Conservation (phyloP, 2,797 vertebrate genomes). For the Sitta carolinensis region DNA sequence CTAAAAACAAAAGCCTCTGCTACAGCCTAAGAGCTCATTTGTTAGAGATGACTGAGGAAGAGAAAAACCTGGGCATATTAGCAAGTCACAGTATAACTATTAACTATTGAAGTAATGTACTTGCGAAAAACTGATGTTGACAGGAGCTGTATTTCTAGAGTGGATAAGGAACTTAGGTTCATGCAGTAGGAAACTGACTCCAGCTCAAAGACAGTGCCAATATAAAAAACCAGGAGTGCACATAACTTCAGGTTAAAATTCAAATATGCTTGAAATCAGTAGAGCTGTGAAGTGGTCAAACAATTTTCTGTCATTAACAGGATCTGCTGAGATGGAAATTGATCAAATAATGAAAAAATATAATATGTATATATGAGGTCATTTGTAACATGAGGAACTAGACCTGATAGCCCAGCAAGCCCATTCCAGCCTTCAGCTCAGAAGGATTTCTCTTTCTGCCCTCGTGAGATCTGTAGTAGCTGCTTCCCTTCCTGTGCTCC, state of each 20-base stretch:
- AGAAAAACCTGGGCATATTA: conserved; percentile 19
- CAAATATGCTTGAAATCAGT: background rate
- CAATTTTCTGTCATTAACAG: background rate
- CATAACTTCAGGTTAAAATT: background rate
- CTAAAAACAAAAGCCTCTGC: conserved; percentile 40
- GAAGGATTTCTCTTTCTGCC: background rate
- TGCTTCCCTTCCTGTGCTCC: background rate
- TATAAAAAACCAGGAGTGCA: background rate
- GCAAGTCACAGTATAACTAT: conserved; percentile 7
- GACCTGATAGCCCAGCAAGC: background rate
- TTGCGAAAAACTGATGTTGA: background rate
- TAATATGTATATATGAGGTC: background rate
- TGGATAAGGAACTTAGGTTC: background rate
- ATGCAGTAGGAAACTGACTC: background rate
- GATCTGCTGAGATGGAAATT: background rate
- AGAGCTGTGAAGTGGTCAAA: background rate
- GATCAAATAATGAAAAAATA: background rate
- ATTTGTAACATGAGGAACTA: background rate
- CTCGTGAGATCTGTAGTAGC: background rate
- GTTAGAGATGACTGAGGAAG: conserved; percentile 30
- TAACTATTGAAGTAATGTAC: background rate
- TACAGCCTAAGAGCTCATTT: conserved; percentile 26
- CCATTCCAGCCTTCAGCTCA: background rate
- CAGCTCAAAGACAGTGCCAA: background rate
- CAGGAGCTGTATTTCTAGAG: background rate